Evolutionary conservation across 2,888 invertebrate genomes (phyloP), one percentile per base, ranked within the genome.

Genomic region (Zaprionus obscuricornis): DNA sequence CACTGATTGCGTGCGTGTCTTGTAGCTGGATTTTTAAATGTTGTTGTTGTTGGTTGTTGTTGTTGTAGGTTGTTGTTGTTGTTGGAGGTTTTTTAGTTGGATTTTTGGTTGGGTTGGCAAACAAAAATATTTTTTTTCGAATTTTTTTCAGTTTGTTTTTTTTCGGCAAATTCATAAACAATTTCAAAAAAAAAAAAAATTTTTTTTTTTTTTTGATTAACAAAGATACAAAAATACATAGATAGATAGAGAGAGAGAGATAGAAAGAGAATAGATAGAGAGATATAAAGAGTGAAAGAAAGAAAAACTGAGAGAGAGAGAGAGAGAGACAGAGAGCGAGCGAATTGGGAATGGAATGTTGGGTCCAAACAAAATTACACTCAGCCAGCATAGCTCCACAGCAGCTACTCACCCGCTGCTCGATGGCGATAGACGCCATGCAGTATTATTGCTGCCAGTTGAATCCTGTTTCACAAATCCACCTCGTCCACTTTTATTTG

Each of bases 401-500:
- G n/a, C n/a, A 2, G 7, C 8, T 40, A 89, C 89, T 88, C 83
- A 90, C 90, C 90, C 90, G 81, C 90, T 90, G 81, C 90, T 90
- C 37, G 90, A 90, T 47, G 90, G 90, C 67, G 90, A 90, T 47
- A 90, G 70, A 11, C 90, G 88, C 90, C 90, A 90, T 1, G 90
- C 86, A 34, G 89, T 89, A 47, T 81, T 89, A 39, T 85, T 86
- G 57, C 86, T 89, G 43, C 88, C 88, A 6, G 87, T 77, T 2
- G 90, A 89, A 57, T 90, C 90, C 92, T 96, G 96, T 86, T 96
- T 94, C 63, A 95, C 94, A 43, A 96, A 92, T 54, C 95, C 91
- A 5, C 95, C 91, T 11, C 95, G 89, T 2, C 90, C 92, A 83
- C 93, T 93, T 78, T 93, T 93, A 22, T 92, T 93, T 13, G 93